Base-by-base conservation (phyloP, 2,113 vertebrate species). In the Mixornis gularis region DNA sequence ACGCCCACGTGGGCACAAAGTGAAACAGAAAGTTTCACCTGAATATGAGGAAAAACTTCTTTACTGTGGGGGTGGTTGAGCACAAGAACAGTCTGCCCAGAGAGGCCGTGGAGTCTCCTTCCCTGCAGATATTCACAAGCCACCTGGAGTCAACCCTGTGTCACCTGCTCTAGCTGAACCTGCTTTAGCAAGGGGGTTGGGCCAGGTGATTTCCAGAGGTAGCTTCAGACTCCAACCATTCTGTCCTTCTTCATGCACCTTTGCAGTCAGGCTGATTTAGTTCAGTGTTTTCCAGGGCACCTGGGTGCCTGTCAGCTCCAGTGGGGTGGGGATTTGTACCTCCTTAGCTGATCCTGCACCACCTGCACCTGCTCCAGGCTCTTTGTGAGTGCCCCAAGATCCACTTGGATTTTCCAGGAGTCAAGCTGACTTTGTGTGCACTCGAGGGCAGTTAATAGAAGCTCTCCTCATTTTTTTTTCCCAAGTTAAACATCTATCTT, bases 261-360 rank as follows among this genome's bases (percentile, higher is more conserved):
- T 59, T 21, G 26, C 16, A 3, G 21, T 60, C 3, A 12, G 46
- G 26, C 27, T 43, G 46, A 25, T 25, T 49, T 13, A 32, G 13
- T 17, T 58, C 56, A 38, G 43, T 6, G 4, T 63, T 66, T 2
- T 0, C 7, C n/a, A 5, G 12, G 6, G 20, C 25, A 32, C 15
- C 30, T 25, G 55, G 26, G 32, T 32, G 7, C 25, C 59, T 3
- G 1, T 6, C 16, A 4, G 40, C 59, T 43, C 58, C 38, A 27
- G 29, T 2, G 13, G 22, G 1, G 0, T 3, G 3, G 19, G 58
- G 6, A 30, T 2, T 3, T 2, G 1, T 16, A 24, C 19, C 32
- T 66, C 2, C 1, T n/a, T 2, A 13, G 10, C 27, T n/a, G 10
- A 3, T 29, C 22, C n/a, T 30, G 51, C 11, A 21, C 2, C 34